phyloP scores from a whole-genome alignment of 2,113 vertebrate genomes.

The Brienomyrus brachyistius region DNA sequence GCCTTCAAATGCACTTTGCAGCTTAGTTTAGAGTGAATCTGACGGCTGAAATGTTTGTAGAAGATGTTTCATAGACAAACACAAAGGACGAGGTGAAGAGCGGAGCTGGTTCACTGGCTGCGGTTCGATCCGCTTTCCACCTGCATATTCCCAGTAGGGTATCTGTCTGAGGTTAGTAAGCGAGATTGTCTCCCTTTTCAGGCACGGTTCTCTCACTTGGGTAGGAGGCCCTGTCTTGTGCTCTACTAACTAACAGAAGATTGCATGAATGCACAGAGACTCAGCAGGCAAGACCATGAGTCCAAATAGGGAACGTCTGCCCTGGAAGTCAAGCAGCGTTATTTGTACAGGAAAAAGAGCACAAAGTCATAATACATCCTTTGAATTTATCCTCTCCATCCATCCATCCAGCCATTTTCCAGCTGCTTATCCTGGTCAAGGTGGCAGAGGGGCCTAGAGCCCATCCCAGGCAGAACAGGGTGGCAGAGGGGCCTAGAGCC shows the following conservation, averaged over 20 bases:
- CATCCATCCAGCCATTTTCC: not conserved
- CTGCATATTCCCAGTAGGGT: not conserved
- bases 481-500: not conserved
- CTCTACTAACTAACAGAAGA: not conserved
- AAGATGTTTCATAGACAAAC: not conserved
- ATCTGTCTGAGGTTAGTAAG: not conserved
- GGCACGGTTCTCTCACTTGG: not conserved
- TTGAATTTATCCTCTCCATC: not conserved
- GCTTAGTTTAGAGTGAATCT: not conserved
- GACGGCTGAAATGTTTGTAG: not conserved
- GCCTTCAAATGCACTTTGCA: not conserved
- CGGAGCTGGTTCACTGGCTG: not conserved
- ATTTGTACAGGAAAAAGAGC: not conserved
- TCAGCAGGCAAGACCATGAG: not conserved
- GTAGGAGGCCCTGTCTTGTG: not conserved
- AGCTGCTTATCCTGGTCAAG: not conserved
- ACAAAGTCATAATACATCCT: not conserved
- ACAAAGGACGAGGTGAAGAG: not conserved
- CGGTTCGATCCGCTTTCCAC: no score
- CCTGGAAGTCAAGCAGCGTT: not conserved
- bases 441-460: not conserved
- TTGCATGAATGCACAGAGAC: not conserved
- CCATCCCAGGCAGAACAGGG: not conserved
- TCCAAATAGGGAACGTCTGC: not conserved
- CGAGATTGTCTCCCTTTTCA: not conserved